Base-by-base conservation (phyloP, 2,113 vertebrate species). In the Indicator maculatus region DNA sequence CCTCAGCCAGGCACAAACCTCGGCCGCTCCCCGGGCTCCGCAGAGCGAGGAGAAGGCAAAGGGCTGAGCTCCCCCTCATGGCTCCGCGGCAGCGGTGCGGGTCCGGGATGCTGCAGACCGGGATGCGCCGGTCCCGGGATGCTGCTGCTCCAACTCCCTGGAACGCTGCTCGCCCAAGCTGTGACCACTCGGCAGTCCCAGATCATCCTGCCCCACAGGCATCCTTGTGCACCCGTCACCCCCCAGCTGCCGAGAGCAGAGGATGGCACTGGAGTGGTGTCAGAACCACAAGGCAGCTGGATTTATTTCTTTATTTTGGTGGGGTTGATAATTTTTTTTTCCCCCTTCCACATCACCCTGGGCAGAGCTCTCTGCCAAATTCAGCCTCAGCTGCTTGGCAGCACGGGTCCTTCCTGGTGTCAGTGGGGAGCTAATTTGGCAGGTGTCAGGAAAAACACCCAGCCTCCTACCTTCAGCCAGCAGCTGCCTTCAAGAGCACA, bases 11-110 rank as follows among this genome's bases (percentile, higher is more conserved):
- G 19, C 30, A 4, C 26, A 10, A 52, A 21, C 13, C 8, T 5
- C 12, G 13, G 38, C 64, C 12, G 38, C 33, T 50, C 52, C 31
- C 23, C 10, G 27, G 58, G 74, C 41, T 3, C 38, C 16, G 1
- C 50, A 26, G 8, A 6, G 85, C 4, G 15, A 15, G 79, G 15
- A 14, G 79, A 76, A n/a, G 90, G 80, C 75, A 88, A 83, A 6
- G 92, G 66, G 85, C 92, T 88, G 96, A 96, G 96, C 96, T 96
- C 95, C 96, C 95, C 70, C 96, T 94, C 75, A 77, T 31, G 96
- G 96, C 76, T 64, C 83, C 19, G 72, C 64, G 0, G 85, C 59
- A 53, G 82, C 92, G 72, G 45, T 63, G 72, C 81, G 45, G 18
- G 19, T 55, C 33, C 69, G n/a, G 11, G 27, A 18, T 13, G 60